Percentiles rank a stretch among this genome's conserved stretches.
phyloP scores from a whole-genome alignment of 2,113 vertebrate species.

The Chaenogobius annularis region DNA sequence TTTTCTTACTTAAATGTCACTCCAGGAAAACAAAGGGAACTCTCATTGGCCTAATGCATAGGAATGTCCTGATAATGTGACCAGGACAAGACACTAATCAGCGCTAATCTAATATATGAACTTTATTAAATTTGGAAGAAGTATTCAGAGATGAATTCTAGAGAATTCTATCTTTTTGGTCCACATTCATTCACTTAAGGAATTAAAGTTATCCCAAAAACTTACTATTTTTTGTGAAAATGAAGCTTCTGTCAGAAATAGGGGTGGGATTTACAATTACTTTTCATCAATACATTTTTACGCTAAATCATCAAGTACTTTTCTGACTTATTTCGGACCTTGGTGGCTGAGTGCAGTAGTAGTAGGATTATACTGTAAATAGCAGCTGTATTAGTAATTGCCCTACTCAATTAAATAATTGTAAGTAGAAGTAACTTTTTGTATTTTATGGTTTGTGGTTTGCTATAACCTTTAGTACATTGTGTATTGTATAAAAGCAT shows the following conservation, averaged over 20 bases:
- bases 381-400: background rate
- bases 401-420: background rate
- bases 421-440: too few relatives aligned
- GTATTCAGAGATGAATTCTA: slow-evolving; percentile 49
- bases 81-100: slow-evolving; percentile 69
- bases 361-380: background rate
- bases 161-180: slow-evolving; percentile 51
- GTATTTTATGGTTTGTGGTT: too few relatives aligned
- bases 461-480: too few relatives aligned
- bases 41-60: slow-evolving; percentile 69
- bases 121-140: slow-evolving; percentile 72
- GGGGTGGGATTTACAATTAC: background rate
- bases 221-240: slow-evolving; percentile 34
- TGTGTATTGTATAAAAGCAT: too few relatives aligned
- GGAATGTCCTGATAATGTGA: slow-evolving; percentile 73
- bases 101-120: slow-evolving; percentile 63
- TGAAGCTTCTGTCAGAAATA: background rate
- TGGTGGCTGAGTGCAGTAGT: background rate
- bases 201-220: slow-evolving; percentile 34
- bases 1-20: slow-evolving; percentile 55
- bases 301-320: too few relatives aligned
- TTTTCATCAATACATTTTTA: background rate
- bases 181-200: slow-evolving; percentile 58
- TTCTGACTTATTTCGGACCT: too few relatives aligned
- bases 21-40: slow-evolving; percentile 64